Evolutionary conservation across 2,797 vertebrate species (phyloP).

Genomic region (Sebastes melanostomus): DNA sequence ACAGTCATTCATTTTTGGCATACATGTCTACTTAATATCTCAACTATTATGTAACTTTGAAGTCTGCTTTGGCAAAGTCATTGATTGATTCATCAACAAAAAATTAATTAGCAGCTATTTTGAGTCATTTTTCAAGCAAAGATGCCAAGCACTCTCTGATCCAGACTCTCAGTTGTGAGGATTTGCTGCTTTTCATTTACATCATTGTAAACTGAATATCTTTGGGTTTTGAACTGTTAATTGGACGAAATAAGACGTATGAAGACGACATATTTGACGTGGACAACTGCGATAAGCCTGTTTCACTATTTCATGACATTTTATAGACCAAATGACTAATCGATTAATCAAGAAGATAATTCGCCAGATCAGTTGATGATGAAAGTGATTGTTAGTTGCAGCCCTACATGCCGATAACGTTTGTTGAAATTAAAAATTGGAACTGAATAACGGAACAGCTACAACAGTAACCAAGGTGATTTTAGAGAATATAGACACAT

Average conservation of each 20-base stretch:
- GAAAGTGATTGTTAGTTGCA: not conserved
- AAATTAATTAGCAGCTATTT: not conserved
- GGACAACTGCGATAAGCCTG: not conserved
- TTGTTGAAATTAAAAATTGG: not conserved
- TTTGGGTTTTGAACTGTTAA: not conserved
- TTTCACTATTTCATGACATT: not conserved
- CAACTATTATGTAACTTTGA: not conserved
- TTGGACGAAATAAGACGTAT: not conserved
- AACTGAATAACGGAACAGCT: not conserved
- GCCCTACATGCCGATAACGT: not conserved
- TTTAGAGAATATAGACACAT: not conserved
- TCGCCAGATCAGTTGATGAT: not conserved
- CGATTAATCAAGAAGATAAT: not conserved
- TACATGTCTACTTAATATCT: not conserved
- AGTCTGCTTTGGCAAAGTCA: not conserved
- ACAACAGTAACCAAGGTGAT: not conserved
- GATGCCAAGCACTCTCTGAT: not conserved
- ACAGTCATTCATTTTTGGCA: not conserved
- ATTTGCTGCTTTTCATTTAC: not conserved
- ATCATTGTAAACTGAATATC: not conserved
- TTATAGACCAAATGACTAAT: not conserved
- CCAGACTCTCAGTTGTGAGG: not conserved
- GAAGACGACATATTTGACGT: not conserved
- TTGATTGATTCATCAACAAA: not conserved
- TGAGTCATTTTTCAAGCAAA: not conserved